phyloP scores from a whole-genome alignment of 2,113 vertebrate species.

The Megatriorchis doriae region DNA sequence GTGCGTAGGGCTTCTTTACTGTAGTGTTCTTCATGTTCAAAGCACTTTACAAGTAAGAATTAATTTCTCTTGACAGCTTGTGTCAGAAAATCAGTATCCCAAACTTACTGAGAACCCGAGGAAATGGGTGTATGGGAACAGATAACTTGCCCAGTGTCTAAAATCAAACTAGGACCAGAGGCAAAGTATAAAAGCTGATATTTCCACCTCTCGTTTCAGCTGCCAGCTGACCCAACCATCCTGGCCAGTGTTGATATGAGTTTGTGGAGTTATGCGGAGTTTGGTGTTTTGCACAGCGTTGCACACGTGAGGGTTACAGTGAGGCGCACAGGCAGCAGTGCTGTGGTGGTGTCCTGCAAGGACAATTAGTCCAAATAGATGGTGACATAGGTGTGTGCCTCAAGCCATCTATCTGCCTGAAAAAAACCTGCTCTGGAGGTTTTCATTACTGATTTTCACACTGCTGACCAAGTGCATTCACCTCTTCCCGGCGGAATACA shows the following conservation, averaged over 20 bases:
- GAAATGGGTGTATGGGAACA: not conserved
- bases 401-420: not conserved
- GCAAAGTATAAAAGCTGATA: not conserved
- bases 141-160: not conserved
- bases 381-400: not conserved
- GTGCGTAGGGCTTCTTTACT: not conserved
- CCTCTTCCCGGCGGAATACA: not conserved
- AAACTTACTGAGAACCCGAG: not conserved
- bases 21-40: not conserved
- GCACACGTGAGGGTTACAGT: accelerated
- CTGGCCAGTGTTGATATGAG: not conserved
- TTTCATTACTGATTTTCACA: not conserved
- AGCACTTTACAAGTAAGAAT: not conserved
- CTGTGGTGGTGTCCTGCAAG: not conserved
- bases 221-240: not conserved
- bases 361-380: not conserved
- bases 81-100: not conserved
- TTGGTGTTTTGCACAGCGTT: not conserved
- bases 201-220: not conserved
- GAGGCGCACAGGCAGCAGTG: not conserved
- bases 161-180: not conserved
- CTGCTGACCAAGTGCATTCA: not conserved
- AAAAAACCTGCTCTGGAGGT: not conserved
- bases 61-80: not conserved
- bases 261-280: not conserved